Conservation (phyloP, 2,797 vertebrate species). For the Enteromius argenteus region DNA sequence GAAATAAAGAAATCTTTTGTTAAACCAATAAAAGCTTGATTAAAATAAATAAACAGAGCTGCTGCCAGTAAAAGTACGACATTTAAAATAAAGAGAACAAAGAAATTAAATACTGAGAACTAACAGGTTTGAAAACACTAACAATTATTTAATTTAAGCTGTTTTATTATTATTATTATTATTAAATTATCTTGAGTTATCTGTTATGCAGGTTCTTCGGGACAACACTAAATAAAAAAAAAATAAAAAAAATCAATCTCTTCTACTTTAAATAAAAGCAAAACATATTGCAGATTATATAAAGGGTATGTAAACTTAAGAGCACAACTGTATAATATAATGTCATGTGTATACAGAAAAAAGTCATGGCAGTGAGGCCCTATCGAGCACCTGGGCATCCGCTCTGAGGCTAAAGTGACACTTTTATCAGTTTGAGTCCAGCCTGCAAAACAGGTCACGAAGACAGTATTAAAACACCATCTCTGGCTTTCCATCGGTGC, state of each 20-base stretch:
- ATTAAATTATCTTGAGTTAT: neutral
- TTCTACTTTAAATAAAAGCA: neutral
- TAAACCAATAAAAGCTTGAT: neutral
- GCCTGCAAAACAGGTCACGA: slow-evolving; percentile 63
- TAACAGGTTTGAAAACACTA: neutral
- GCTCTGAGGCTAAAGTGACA: slow-evolving; percentile 59
- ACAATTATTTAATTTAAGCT: neutral
- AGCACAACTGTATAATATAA: slow-evolving; percentile 18
- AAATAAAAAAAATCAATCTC: no score
- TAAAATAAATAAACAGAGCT: neutral
- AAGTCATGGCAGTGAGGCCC: slow-evolving; percentile 52
- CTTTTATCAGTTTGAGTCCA: slow-evolving; percentile 63
- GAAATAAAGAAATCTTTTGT: neutral
- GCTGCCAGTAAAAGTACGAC: neutral
- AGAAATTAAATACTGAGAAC: neutral
- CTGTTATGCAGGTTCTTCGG: neutral
- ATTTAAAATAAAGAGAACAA: neutral
- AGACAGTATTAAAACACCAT: slow-evolving; percentile 55
- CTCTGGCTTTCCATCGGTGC: slow-evolving; percentile 1
- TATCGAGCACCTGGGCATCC: slow-evolving; percentile 63
- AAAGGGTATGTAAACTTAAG: slow-evolving; percentile 6
- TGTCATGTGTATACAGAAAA: slow-evolving; percentile 9
- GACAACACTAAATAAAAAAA: neutral
- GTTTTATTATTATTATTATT: neutral
- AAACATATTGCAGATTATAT: neutral